Base-by-base conservation (phyloP, 1,140 invertebrate species). In the Dendrolimus kikuchii region DNA sequence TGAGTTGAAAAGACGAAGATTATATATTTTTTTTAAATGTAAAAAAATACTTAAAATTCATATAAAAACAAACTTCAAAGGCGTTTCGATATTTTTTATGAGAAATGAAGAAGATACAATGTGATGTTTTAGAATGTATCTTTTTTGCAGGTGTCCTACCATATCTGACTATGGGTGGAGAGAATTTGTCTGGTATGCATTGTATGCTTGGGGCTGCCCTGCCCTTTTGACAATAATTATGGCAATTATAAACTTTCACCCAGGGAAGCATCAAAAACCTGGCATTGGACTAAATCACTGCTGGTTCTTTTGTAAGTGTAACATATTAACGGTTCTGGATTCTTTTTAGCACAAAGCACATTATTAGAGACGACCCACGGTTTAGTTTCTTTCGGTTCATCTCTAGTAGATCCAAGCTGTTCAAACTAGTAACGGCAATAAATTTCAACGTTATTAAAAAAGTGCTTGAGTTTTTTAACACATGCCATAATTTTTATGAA, bases 241-340 rank as follows among this genome's bases (percentile, higher is more conserved):
- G 66, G 69, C 69, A 0, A 68, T 77, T 5, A 64, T 77, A 5
- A 83, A 81, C 49, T 81, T 66, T 55, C 46, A 66, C 4, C 78
- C 78, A 6, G 81, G 78, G 4, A 38, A 63, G 6, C 78, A 81
- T 49, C 9, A 39, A 4, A 79, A 71, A 45, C 76, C 77, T 23
- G 77, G 79, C 5, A 75, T 81, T 10, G 81, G 81, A 9, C 59
- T 79, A 5, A 77, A 70, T 43, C 59, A 69, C 38, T 85, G 81
- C 60, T 82, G 81, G 81, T 85, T 85, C 59, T 66, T 62, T 23
- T 57, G 81, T 84, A 70, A 74, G 70, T 66, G 53, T 38, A 38
- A n/a, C 48, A 23, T 50, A 50, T 8, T 41, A 5, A 23, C 23
- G 23, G 23, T 49, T 39, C 8, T 8, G n/a, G n/a, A 8, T n/a